phyloP scores from a whole-genome alignment of 2,888 invertebrate genomes.

The Meteorus cinctellus region DNA sequence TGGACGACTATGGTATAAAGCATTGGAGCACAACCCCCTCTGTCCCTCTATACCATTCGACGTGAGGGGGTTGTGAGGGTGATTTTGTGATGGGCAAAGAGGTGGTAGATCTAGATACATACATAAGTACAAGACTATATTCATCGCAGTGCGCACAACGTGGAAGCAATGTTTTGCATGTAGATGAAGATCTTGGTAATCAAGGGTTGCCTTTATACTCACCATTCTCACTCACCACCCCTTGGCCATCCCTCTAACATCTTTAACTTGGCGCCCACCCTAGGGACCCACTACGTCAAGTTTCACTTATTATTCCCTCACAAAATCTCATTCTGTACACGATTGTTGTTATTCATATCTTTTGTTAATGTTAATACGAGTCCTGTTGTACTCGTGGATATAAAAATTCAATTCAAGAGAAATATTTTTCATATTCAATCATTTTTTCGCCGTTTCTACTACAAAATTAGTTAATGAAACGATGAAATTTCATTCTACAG shows the following conservation, averaged over 20 bases:
- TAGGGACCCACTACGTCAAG: conserved; percentile 72
- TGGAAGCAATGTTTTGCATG: conserved; percentile 70
- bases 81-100: conserved; percentile 11
- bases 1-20: conserved; percentile 5
- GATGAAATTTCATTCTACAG: no score
- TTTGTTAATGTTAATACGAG: neutral
- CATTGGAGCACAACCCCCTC: neutral
- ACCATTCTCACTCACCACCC: conserved; percentile 9
- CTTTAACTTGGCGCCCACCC: conserved; percentile 56
- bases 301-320: conserved; percentile 67
- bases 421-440: no score
- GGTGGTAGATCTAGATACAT: conserved; percentile 70
- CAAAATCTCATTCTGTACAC: conserved; percentile 37
- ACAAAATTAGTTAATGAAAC: no score
- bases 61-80: conserved; percentile 28
- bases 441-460: no score
- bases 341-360: conserved; percentile 23
- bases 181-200: conserved; percentile 74
- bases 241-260: conserved; percentile 9
- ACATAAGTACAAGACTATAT: conserved; percentile 71
- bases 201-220: conserved; percentile 62
- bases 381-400: neutral
- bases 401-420: no score
- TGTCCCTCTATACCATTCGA: neutral
- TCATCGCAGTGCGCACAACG: conserved; percentile 60